A percentile compares a stretch with the other conserved stretches of the same genome.
Conservation (phyloP, 2,888 invertebrate genomes). For the Eupsilia transversa region DNA sequence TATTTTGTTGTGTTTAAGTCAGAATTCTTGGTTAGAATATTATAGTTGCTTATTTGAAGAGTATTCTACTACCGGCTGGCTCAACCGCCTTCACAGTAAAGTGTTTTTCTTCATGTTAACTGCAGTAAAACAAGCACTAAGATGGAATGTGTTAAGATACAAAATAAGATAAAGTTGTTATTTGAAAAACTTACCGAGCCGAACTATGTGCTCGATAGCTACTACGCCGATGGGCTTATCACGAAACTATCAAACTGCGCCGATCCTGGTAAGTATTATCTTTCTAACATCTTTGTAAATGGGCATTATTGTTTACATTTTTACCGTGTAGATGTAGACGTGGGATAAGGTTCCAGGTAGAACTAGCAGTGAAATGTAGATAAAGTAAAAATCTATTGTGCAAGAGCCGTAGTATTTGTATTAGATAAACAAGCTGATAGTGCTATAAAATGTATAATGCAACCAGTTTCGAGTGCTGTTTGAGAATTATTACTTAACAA, state of each 20-base stretch:
- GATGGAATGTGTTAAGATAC: conserved; percentile 77
- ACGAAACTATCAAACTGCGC: conserved; percentile 90
- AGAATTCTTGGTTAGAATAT: background rate
- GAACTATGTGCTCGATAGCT: conserved; percentile 91
- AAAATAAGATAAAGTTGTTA: conserved; percentile 90
- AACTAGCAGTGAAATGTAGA: conserved; percentile 3
- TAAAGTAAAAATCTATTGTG: background rate
- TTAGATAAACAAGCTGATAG: background rate
- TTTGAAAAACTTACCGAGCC: conserved; percentile 91
- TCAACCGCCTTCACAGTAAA: conserved; percentile 6
- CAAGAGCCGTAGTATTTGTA: background rate
- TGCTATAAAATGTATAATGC: background rate
- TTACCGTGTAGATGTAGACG: rapidly evolving
- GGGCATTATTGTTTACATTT: conserved; percentile 1
- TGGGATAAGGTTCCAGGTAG: conserved; percentile 1
- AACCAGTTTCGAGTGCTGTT: background rate
- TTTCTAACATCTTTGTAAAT: background rate
- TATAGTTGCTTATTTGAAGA: background rate
- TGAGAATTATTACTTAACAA: conserved; percentile 1
- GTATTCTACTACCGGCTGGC: background rate
- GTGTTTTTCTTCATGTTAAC: conserved; percentile 39
- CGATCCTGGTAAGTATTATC: conserved; percentile 84
- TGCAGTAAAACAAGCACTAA: conserved; percentile 15
- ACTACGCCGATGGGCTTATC: conserved; percentile 92
- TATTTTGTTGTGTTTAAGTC: conserved; percentile 17